Evolutionary conservation across 2,797 vertebrate genomes (phyloP).

Genomic region (Dromococcyx pavoninus): DNA sequence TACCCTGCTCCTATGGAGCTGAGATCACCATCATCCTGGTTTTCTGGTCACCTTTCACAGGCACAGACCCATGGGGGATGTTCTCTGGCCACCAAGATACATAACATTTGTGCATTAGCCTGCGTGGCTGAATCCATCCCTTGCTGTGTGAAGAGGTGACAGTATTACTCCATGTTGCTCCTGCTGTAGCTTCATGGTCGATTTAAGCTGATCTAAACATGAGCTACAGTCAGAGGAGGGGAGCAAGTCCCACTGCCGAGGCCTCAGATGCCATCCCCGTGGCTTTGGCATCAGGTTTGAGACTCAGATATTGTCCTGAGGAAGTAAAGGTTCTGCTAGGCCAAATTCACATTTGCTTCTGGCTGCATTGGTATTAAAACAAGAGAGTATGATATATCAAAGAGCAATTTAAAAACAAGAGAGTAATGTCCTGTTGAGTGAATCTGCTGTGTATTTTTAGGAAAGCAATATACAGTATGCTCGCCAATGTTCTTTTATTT

Average conservation of each 20-base stretch:
- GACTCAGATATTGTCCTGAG: not conserved
- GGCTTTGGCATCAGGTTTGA: not conserved
- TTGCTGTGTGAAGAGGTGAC: not conserved
- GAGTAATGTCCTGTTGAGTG: not conserved
- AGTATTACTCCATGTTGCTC: not conserved
- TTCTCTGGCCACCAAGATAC: not conserved
- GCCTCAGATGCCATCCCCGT: not conserved
- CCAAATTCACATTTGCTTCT: not conserved
- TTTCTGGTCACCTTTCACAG: not conserved
- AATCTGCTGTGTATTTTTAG: not conserved
- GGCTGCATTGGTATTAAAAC: not conserved
- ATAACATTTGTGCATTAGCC: not conserved
- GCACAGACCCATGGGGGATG: not conserved
- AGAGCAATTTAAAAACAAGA: not conserved
- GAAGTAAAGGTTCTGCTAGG: not conserved
- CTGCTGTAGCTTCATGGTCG: not conserved
- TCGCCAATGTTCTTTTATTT: not conserved
- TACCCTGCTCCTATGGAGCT: fast-evolving
- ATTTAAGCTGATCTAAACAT: not conserved
- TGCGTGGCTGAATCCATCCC: not conserved
- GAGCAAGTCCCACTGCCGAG: not conserved
- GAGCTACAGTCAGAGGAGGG: not conserved
- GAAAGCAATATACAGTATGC: not conserved
- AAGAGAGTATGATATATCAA: not conserved
- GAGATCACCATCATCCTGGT: not conserved